Evolutionary conservation across 2,113 vertebrate genomes (phyloP).

Genomic region (Marcusenius ussheri): DNA sequence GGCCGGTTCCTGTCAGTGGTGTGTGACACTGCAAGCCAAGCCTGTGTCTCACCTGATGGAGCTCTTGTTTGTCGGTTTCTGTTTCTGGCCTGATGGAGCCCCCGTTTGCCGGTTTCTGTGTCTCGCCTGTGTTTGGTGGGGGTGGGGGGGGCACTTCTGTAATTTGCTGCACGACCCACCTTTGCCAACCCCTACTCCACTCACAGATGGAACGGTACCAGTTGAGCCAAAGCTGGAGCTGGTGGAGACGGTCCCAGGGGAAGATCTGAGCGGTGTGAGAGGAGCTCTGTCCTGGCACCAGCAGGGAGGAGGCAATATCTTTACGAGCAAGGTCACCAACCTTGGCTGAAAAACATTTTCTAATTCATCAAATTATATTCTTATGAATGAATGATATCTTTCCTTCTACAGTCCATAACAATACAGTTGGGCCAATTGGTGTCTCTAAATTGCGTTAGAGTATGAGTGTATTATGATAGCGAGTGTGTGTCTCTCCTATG

Average conservation of each 20-base stretch:
- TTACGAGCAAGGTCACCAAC: constrained; percentile 52
- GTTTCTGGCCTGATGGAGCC: background rate
- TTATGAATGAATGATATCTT: background rate
- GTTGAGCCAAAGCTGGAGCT: constrained; percentile 67
- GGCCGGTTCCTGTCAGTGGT: background rate
- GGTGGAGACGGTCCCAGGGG: constrained; percentile 56
- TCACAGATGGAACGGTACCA: constrained; percentile 63
- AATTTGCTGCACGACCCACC: background rate
- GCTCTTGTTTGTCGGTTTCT: no score
- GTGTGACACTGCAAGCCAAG: background rate
- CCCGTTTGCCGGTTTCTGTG: background rate
- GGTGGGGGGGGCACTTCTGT: background rate
- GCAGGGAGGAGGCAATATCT: constrained; percentile 49
- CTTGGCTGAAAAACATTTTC: background rate
- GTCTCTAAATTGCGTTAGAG: background rate
- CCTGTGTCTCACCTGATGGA: background rate
- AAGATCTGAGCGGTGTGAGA: constrained; percentile 53
- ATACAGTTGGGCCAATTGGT: background rate
- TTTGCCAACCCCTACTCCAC: background rate
- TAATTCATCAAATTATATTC: background rate
- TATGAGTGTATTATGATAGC: background rate
- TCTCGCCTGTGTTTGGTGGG: background rate
- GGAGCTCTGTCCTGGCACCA: constrained; percentile 60
- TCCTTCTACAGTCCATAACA: background rate
- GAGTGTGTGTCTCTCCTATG: background rate